phyloP scores from a whole-genome alignment of 2,797 vertebrate species.

The Simalia tracyae region DNA sequence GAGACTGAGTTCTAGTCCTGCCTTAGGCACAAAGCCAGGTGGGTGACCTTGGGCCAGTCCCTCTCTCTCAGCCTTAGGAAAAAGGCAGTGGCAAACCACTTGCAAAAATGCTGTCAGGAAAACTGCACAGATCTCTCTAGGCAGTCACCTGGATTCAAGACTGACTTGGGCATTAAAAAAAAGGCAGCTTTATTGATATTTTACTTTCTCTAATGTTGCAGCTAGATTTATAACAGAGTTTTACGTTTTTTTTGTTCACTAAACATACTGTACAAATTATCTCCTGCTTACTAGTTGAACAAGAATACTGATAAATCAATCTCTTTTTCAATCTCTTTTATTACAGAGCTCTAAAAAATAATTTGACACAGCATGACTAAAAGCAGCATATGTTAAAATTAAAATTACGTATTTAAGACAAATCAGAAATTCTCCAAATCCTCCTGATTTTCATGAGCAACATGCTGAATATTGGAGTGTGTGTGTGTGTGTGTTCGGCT shows the following conservation, averaged over 20 bases:
- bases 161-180: not conserved
- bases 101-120: not conserved
- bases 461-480: not conserved
- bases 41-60: not conserved
- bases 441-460: not conserved
- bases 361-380: not conserved
- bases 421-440: conserved; percentile 1
- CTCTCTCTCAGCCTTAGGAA: not conserved
- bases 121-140: not conserved
- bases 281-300: not conserved
- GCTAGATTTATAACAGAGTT: not conserved
- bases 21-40: not conserved
- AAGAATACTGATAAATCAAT: not conserved
- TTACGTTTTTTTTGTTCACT: not conserved
- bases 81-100: not conserved
- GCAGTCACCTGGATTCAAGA: not conserved
- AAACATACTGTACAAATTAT: not conserved
- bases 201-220: not conserved
- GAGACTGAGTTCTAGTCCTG: not conserved
- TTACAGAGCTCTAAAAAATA: not conserved
- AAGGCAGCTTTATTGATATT: not conserved
- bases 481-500: not conserved
- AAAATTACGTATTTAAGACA: not conserved
- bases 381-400: not conserved
- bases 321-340: not conserved